Conservation (phyloP, 2,797 vertebrate genomes). For the Phoxinus dragarum region DNA sequence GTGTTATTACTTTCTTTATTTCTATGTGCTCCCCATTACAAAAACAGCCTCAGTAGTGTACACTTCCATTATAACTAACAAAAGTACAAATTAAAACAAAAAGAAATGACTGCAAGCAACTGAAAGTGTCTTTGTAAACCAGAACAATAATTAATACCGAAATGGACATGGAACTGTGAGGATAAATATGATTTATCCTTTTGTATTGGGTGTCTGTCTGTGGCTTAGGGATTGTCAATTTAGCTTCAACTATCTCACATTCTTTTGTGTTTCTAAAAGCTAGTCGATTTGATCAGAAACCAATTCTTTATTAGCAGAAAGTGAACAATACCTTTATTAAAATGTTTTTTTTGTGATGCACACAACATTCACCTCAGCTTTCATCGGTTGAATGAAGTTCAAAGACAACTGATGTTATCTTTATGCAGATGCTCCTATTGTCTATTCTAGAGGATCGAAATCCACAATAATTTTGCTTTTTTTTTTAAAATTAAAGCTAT, state of each 20-base stretch:
- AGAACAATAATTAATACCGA: constrained; percentile 62
- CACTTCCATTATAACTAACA: constrained; percentile 80
- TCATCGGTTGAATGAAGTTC: neutral
- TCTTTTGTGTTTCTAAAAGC: constrained; percentile 71
- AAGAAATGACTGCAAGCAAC: constrained; percentile 66
- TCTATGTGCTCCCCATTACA: constrained; percentile 89
- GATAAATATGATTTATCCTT: constrained; percentile 55
- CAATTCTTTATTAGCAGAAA: constrained; percentile 73
- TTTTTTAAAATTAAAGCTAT: constrained; percentile 57
- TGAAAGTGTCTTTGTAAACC: constrained; percentile 62
- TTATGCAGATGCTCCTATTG: neutral
- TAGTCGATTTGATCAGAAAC: constrained; percentile 78
- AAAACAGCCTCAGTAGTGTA: constrained; percentile 94
- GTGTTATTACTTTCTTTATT: constrained; percentile 84
- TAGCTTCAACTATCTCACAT: constrained; percentile 68
- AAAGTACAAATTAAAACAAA: constrained; percentile 69
- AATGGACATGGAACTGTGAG: constrained; percentile 60
- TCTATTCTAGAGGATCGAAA: constrained; percentile 22
- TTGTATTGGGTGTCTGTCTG: constrained; percentile 77
- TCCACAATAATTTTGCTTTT: constrained; percentile 51
- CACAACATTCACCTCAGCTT: neutral
- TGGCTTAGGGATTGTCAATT: constrained; percentile 82
- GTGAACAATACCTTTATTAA: constrained; percentile 49
- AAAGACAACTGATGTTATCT: neutral
- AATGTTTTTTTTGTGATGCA: constrained; percentile 36